Conservation (phyloP, 2,888 invertebrate species). For the Dolichomitus sp. region DNA sequence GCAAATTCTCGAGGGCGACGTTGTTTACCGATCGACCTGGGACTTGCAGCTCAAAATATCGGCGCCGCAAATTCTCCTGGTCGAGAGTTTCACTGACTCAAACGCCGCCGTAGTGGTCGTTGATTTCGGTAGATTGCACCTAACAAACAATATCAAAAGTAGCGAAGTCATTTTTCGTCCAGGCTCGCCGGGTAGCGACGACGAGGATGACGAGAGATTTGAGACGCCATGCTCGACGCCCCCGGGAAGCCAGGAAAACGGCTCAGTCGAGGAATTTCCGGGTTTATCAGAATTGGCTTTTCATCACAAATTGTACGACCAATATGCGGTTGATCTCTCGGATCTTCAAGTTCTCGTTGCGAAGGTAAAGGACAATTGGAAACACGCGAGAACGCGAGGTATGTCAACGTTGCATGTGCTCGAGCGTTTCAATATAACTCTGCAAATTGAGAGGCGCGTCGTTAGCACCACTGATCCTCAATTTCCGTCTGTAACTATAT, state of each 20-base stretch:
- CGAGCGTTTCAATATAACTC: slow-evolving; percentile 89
- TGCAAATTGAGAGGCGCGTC: slow-evolving; percentile 92
- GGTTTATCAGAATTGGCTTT: slow-evolving; percentile 88
- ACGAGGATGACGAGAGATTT: slow-evolving; percentile 83
- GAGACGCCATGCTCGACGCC: slow-evolving; percentile 95
- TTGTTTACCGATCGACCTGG: slow-evolving; percentile 92
- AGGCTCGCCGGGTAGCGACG: slow-evolving; percentile 81
- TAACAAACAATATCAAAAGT: slow-evolving; percentile 86
- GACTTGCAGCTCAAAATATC: slow-evolving; percentile 96
- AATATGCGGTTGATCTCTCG: slow-evolving; percentile 88
- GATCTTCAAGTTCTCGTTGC: slow-evolving; percentile 93
- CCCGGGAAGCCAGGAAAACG: slow-evolving; percentile 92
- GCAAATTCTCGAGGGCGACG: slow-evolving; percentile 90
- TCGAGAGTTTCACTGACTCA: slow-evolving; percentile 92
- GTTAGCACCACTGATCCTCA: slow-evolving; percentile 94
- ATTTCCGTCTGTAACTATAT: slow-evolving; percentile 94
- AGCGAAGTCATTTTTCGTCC: slow-evolving; percentile 76
- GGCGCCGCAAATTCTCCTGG: slow-evolving; percentile 97
- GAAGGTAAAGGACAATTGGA: slow-evolving; percentile 96
- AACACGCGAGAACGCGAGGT: slow-evolving; percentile 94
- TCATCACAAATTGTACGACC: slow-evolving; percentile 92
- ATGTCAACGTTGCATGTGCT: slow-evolving; percentile 95
- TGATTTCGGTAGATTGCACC: slow-evolving; percentile 95
- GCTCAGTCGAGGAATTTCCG: slow-evolving; percentile 81
- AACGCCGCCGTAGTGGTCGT: slow-evolving; percentile 94